phyloP scores from a whole-genome alignment of 2,113 vertebrate species.

The Sorex araneus region DNA sequence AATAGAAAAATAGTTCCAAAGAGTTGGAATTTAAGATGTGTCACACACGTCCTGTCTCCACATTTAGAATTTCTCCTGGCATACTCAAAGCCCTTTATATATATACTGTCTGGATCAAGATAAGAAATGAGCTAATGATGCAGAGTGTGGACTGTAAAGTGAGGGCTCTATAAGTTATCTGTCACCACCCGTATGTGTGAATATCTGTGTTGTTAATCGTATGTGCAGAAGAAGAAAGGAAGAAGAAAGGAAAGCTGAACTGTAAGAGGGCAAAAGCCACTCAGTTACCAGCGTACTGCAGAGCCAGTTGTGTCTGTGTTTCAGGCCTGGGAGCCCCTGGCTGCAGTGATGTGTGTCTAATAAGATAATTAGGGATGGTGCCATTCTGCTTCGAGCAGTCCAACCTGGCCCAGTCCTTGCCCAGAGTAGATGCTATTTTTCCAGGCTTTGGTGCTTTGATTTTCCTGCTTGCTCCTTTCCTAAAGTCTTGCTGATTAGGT shows the following conservation, averaged over 20 bases:
- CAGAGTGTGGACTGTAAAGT: background rate
- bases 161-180: background rate
- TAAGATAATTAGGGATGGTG: background rate
- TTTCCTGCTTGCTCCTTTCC: background rate
- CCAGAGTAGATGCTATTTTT: background rate
- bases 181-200: background rate
- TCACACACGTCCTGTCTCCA: background rate
- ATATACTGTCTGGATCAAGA: background rate
- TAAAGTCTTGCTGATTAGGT: background rate
- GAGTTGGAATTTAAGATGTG: background rate
- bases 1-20: background rate
- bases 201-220: background rate
- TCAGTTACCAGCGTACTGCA: background rate
- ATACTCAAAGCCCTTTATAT: background rate
- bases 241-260: background rate
- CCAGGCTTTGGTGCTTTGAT: background rate
- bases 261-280: background rate
- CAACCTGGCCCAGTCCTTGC: background rate
- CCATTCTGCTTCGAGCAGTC: accelerated
- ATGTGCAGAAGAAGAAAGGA: background rate
- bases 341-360: background rate
- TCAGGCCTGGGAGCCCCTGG: background rate
- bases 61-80: background rate
- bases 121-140: background rate
- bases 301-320: background rate